Evolutionary conservation across 2,113 vertebrate species (phyloP), one percentile per base, ranked within the genome.

Genomic region (Mastomys coucha): DNA sequence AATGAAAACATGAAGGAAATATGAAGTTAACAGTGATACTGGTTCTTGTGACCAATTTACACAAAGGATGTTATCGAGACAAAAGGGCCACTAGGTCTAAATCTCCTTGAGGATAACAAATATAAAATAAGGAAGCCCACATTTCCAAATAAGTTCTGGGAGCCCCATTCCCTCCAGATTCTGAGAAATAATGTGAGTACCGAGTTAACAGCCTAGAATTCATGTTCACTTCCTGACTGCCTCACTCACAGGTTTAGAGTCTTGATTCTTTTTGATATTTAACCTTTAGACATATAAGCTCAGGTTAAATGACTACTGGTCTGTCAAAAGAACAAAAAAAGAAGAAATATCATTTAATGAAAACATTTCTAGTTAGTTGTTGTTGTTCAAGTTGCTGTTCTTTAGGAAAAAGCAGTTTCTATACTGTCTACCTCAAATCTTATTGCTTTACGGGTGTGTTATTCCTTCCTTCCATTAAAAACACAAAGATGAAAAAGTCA

Each of bases 361-460:
- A 97, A 98, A 98, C 89, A 93, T 96, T 97, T 96, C 95, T 98
- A 97, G 69, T 31, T 95, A 98, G 13, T 69, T 14, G 12, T 97
- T 98, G 96, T 93, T 98, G 96, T 89, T 97, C 96, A 98, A 97
- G 93, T 97, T 97, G 96, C 95, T 39, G 82, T 94, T 88, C 90
- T 98, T 31, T 97, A 97, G 81, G 85, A 96, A 95, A 98, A 98
- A 98, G 75, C 96, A 97, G 96, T 97, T 98, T 98, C 98, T 97
- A 98, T 91, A 96, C 20, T 94, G 97, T 97, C 98, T 97, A 98
- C 92, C 97, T 98, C 97, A 97, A 97, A 97, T 97, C 98, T 98
- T 98, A 98, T 98, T 99, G 98, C 98, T 98, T 98, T 98, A 95
- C 97, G 98, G 97, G 97, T 97, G 97, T 97, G 98, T 95, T 93